These are phyloP conservation scores for Eristalis tenax DNA, from an alignment of 2,888 invertebrate genomes.

Conservation along the genomic window DNA sequence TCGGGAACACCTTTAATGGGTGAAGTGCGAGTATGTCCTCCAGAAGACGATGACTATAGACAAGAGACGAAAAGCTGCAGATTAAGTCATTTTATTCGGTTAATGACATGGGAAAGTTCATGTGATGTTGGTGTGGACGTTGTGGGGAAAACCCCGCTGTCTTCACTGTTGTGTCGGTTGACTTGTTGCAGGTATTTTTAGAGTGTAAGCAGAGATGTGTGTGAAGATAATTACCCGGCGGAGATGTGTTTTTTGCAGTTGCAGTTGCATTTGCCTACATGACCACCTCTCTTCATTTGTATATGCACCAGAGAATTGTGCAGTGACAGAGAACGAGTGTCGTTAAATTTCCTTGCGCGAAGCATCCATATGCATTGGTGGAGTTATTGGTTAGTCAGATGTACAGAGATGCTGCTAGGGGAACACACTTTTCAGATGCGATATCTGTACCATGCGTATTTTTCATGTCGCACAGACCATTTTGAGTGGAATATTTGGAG, in stretches of 20 bases:
- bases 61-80: constrained; percentile 5
- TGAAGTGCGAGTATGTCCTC: constrained; percentile 21
- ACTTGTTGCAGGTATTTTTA: constrained; percentile 53
- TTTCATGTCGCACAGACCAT: constrained; percentile 9
- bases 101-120: constrained; percentile 70
- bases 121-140: constrained; percentile 39
- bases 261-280: constrained; percentile 40
- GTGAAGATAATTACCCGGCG: constrained; percentile 49
- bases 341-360: constrained; percentile 40
- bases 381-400: constrained; percentile 38
- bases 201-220: constrained; percentile 52
- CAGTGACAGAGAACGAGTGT: constrained; percentile 39
- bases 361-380: constrained; percentile 48
- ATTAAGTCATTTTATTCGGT: constrained; percentile 63
- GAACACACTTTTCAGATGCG: no score
- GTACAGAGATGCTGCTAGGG: no score
- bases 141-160: constrained; percentile 2
- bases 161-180: constrained; percentile 4
- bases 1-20: constrained; percentile 32
- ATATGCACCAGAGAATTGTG: constrained; percentile 19
- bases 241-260: constrained; percentile 16
- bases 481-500: constrained; percentile 28
- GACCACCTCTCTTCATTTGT: constrained; percentile 27
- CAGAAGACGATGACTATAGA: constrained; percentile 23
- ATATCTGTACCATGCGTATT: not conserved